These are phyloP conservation scores for Odocoileus hemionus DNA, from an alignment of 2,113 vertebrate species.

Conservation along the genomic window DNA sequence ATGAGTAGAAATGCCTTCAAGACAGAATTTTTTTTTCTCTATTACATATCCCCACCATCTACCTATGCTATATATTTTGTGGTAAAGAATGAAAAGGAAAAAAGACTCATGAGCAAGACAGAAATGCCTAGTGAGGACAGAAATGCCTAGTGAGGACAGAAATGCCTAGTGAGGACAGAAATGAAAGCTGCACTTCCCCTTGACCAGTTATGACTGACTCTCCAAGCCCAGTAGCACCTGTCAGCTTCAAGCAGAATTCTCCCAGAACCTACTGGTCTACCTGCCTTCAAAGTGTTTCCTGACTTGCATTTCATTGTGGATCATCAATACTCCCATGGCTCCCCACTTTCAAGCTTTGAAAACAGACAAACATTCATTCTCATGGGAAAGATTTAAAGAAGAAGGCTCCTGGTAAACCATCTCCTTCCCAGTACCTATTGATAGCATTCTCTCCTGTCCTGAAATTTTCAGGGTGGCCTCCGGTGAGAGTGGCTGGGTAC, in stretches of 20 bases:
- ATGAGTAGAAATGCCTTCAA: background rate
- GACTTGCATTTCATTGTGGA: background rate
- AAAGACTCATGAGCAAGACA: background rate
- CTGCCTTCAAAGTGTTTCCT: too few species aligned
- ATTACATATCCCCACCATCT: background rate
- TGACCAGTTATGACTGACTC: accelerated
- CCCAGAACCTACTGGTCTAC: background rate
- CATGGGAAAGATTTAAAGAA: background rate
- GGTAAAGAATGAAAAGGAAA: background rate
- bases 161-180: background rate
- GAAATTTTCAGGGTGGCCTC: background rate
- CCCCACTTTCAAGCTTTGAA: background rate
- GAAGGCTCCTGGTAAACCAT: background rate
- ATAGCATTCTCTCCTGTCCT: background rate
- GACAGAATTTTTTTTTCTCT: background rate
- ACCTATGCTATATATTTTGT: background rate
- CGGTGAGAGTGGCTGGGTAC: background rate
- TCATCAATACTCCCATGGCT: too few species aligned
- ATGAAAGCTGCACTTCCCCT: background rate
- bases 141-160: background rate
- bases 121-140: background rate
- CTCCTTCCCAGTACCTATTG: background rate
- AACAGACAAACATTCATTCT: background rate
- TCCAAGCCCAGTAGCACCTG: background rate
- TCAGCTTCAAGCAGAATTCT: background rate